These are phyloP conservation scores for Turritopsis rubra DNA, from an alignment of 30 jellyfish, hydroid and myxozoan genomes.

Conservation along the genomic window DNA sequence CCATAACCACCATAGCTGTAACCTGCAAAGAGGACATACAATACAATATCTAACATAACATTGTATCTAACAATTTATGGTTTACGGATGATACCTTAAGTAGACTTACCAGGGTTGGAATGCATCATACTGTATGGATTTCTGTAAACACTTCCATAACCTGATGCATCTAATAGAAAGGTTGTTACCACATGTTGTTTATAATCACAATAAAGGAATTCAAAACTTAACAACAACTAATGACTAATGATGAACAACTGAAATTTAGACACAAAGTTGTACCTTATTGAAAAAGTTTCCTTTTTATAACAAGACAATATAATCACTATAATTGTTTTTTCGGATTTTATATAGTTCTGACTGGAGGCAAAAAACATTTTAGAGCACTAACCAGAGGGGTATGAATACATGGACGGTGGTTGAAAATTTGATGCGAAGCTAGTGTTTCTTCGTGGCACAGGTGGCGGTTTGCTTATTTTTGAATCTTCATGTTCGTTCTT, in stretches of 20 bases:
- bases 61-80: no score
- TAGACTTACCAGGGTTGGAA: background rate
- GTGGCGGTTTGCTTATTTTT: background rate
- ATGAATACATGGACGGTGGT: background rate
- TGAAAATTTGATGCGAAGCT: background rate
- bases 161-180: background rate
- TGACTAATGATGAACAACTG: no score
- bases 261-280: no score
- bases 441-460: background rate
- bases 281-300: no score
- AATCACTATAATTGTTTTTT: no score
- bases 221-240: no score
- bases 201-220: background rate
- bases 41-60: background rate
- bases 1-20: slow-evolving; percentile 29
- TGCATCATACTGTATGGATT: background rate
- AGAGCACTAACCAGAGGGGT: background rate
- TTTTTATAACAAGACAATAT: no score
- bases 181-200: no score
- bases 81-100: no score
- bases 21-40: background rate
- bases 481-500: background rate
- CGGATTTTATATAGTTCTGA: no score
- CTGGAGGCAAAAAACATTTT: background rate
- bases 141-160: background rate